Evolutionary conservation across 1,140 invertebrate genomes (phyloP).

Genomic region (Sitophilus oryzae): DNA sequence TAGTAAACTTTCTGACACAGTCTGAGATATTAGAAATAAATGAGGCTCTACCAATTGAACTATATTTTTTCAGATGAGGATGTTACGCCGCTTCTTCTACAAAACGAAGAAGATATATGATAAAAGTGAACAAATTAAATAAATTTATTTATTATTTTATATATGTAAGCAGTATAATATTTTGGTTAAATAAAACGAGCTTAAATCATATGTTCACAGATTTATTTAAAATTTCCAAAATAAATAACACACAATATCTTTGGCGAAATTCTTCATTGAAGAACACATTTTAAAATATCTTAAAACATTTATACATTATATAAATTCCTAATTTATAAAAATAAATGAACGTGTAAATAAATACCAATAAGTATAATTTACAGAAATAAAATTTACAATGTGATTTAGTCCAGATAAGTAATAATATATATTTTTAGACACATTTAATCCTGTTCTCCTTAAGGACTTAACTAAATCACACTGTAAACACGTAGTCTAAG

Average conservation of each 20-base stretch:
- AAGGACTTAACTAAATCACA: too few species aligned
- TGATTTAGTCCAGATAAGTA: neutral
- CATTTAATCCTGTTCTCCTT: neutral
- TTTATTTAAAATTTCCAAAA: slow-evolving; percentile 17
- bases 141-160: too few species aligned
- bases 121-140: neutral
- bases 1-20: too few species aligned
- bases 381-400: neutral
- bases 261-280: slow-evolving; percentile 14
- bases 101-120: slow-evolving; percentile 5
- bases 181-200: too few species aligned
- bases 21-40: too few species aligned
- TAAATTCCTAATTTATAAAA: slow-evolving; percentile 9
- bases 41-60: neutral
- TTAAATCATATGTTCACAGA: slow-evolving; percentile 6
- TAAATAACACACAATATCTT: slow-evolving; percentile 23
- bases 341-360: slow-evolving; percentile 1
- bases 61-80: slow-evolving; percentile 19
- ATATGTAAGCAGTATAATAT: too few species aligned
- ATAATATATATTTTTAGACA: neutral
- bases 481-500: neutral
- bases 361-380: neutral
- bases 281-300: slow-evolving; percentile 7
- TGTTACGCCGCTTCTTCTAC: slow-evolving; percentile 6
- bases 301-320: slow-evolving; percentile 6